Base-by-base conservation (phyloP, 2,113 vertebrate genomes). In the Hydrochoerus hydrochaeris region DNA sequence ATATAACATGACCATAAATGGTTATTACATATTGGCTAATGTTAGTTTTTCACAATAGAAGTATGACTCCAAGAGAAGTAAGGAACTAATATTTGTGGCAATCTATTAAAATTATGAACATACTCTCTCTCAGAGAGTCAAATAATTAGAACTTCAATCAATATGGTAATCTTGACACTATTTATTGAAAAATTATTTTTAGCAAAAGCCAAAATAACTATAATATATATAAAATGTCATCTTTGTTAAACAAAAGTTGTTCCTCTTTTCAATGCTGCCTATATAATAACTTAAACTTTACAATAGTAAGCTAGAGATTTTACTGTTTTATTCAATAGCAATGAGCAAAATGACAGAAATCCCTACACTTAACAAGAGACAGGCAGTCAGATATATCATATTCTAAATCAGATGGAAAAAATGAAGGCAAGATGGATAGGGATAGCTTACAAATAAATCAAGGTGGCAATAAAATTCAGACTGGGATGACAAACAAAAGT, bases 1-100 rank as follows among this genome's bases (percentile, higher is more conserved):
- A 97, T 85, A 94, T 24, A 5, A 5, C 69, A 17, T 85, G 87
- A 95, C 95, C 44, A 19, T 84, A 95, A 96, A 88, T 85, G 0
- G 92, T 92, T 57, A 19, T 95, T 44, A 83, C 93, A 49, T 85
- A 26, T 94, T 88, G 91, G 32, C 7, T 83, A 12, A 24, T 95
- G 77, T 96, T 97, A 91, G 63, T 60, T 97, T 97, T 96, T 82
- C 82, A 92, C 94, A 85, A 88, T 54, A 60, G 92, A 96, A 95
- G 92, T 95, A 73, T 96, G 91, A 87, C 80, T 84, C 71, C 91
- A 80, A 41, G 85, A 93, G 87, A 96, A 41, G 28, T 78, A 75
- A 67, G 11, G 28, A 94, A 84, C 52, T 82, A 77, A 54, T 78
- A 92, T 85, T 92, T 96, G 80, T 88, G 49, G 67, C 30, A 71